Evolutionary conservation across 2,888 invertebrate genomes (phyloP), one percentile per base, ranked within the genome.

Genomic region (Chymomyza caudatula): DNA sequence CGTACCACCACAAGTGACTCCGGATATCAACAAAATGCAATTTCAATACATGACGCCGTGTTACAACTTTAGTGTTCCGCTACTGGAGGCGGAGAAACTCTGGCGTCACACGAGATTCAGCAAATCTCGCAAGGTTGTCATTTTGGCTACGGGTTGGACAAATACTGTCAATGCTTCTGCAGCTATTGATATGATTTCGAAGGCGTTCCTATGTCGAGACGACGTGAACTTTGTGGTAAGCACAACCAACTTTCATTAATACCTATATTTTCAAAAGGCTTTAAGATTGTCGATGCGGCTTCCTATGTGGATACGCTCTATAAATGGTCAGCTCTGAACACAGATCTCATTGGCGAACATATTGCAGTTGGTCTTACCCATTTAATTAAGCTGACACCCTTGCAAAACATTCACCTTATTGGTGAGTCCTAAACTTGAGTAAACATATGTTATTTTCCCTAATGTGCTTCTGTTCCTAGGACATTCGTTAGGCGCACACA

Each of bases 401-500:
- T 81, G 8, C 71, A 84, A 20, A 83, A 87, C n/a, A 89, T 89
- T 44, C 90, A 89, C 66, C 71, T 89, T 37, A 83, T 89, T 20
- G 89, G 86, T 83, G 47, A 58, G 13, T 22, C 3, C 4, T 5
- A 19, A 17, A 1, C 3, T 17, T n/a, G 17, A 37, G 2, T 19
- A 8, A 13, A 49, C 0, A 0, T 4, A 3, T 55, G n/a, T n/a
- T n/a, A n/a, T 43, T 4, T 19, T 13, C 11, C 37, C 13, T 13
- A 0, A n/a, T 13, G 0, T 0, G 5, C 13, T 11, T 19, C 0
- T 19, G 5, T 6, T 8, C 20, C 5, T 11, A 89, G 88, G 90
- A 29, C 89, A 90, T 65, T 89, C 88, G n/a, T 68, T 90, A 62
- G 89, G 90, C 4, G 90, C 90, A 1, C 90, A 90, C 58, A 89